Percentiles rank a stretch among this genome's conserved stretches.
Conservation (phyloP, 1,140 invertebrate species). For the Helicoverpa armigera region DNA sequence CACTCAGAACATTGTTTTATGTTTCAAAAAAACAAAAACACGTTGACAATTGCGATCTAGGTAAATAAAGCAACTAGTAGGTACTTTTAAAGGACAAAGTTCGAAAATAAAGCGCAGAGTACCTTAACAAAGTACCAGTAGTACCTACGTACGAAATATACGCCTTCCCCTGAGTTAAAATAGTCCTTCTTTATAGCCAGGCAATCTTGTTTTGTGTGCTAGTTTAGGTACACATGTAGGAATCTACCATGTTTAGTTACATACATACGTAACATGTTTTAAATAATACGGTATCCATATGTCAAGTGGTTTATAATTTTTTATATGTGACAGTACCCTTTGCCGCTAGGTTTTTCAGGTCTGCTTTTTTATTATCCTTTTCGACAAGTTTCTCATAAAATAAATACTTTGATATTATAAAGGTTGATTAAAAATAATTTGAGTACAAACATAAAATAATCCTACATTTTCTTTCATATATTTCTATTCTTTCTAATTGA, state of each 20-base stretch:
- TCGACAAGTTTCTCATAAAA: no score
- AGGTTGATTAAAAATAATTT: no score
- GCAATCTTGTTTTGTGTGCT: background rate
- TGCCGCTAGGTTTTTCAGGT: no score
- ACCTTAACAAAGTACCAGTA: slow-evolving; percentile 3
- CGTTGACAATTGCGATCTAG: background rate
- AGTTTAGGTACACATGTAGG: no score
- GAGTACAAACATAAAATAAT: no score
- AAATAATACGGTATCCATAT: no score
- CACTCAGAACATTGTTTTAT: background rate
- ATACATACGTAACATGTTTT: no score
- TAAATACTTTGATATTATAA: no score
- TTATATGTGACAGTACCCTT: no score
- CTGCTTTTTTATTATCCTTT: no score
- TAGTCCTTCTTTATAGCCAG: background rate
- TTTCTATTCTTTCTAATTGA: background rate
- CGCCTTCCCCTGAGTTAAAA: background rate
- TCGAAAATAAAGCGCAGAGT: background rate
- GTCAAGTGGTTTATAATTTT: no score
- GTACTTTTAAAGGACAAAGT: background rate
- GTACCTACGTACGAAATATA: background rate
- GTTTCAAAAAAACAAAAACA: background rate
- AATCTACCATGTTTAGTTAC: no score
- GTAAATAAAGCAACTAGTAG: slow-evolving; percentile 9
- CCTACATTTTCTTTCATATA: background rate